A percentile compares a stretch with the other conserved stretches of the same genome.
These are phyloP conservation scores for Seira ritae DNA, from an alignment of 2,888 invertebrate genomes.

Conservation along the genomic window DNA sequence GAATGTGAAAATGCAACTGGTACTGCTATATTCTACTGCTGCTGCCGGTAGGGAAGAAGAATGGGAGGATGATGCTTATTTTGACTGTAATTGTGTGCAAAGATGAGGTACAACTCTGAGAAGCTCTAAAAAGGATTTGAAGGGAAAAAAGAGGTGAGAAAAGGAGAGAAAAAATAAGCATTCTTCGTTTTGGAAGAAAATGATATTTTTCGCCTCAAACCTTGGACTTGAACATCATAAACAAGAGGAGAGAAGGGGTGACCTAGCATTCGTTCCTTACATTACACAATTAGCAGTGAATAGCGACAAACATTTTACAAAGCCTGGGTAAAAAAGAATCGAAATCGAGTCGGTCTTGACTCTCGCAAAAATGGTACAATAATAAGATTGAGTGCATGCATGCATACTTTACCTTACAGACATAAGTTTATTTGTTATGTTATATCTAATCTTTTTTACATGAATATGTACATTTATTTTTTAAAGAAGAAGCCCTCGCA, in stretches of 20 bases:
- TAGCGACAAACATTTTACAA: too few relatives aligned
- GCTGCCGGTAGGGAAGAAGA: too few relatives aligned
- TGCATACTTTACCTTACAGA: too few relatives aligned
- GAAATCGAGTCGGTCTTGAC: neutral
- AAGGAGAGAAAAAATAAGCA: conserved; percentile 24
- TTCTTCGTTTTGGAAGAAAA: conserved; percentile 34
- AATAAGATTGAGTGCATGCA: too few relatives aligned
- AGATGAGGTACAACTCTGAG: neutral
- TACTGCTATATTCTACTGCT: too few relatives aligned
- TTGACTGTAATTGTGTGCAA: neutral
- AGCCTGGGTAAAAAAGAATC: conserved; percentile 30
- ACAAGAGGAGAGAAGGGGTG: conserved; percentile 64
- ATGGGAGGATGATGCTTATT: neutral
- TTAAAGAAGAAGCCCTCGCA: neutral
- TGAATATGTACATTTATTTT: too few relatives aligned
- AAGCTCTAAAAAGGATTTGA: conserved; percentile 41
- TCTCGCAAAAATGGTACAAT: neutral
- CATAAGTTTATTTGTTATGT: too few relatives aligned
- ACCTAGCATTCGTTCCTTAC: conserved; percentile 58
- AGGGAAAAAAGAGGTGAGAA: conserved; percentile 57
- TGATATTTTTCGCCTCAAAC: conserved; percentile 53
- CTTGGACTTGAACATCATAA: conserved; percentile 70
- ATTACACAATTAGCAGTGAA: conserved; percentile 59
- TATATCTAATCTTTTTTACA: neutral
- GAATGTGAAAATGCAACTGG: conserved; percentile 30